phyloP scores from a whole-genome alignment of 2,888 invertebrate genomes.

The Eupithecia abbreviata region DNA sequence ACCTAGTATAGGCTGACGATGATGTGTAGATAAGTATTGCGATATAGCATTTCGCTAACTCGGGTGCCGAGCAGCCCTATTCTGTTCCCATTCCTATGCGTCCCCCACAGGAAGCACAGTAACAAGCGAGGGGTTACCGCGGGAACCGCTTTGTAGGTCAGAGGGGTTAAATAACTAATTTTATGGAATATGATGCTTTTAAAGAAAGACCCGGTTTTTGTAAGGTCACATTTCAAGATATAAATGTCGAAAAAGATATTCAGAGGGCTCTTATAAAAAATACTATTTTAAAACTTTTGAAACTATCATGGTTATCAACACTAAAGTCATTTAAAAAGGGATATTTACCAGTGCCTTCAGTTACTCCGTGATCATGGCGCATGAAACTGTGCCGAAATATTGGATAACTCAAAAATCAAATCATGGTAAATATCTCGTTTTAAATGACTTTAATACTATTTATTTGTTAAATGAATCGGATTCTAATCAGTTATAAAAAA shows the following conservation, averaged over 20 bases:
- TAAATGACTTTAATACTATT: too few species aligned
- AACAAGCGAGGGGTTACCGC: slow-evolving; percentile 29
- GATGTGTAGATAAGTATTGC: not conserved
- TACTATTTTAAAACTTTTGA: too few species aligned
- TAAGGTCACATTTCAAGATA: slow-evolving; percentile 10
- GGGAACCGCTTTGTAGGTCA: slow-evolving; percentile 32
- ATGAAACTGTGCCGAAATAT: too few species aligned
- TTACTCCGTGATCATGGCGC: too few species aligned
- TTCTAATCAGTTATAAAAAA: too few species aligned
- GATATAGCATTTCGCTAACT: not conserved
- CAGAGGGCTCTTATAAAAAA: not conserved
- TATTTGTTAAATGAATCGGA: too few species aligned
- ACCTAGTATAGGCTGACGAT: not conserved
- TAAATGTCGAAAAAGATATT: not conserved
- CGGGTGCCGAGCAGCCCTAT: not conserved
- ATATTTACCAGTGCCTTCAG: too few species aligned
- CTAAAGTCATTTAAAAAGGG: too few species aligned
- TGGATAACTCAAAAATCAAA: too few species aligned
- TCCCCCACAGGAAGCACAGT: slow-evolving; percentile 26
- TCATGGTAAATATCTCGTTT: too few species aligned
- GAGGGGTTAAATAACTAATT: slow-evolving; percentile 29
- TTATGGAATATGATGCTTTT: slow-evolving; percentile 17
- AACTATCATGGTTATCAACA: too few species aligned
- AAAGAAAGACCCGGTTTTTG: slow-evolving; percentile 10
- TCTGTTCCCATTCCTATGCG: slow-evolving; percentile 13